Percentiles rank a stretch among this genome's conserved stretches.
phyloP scores from a whole-genome alignment of 2,888 invertebrate genomes.

The Drosophila emarginata region DNA sequence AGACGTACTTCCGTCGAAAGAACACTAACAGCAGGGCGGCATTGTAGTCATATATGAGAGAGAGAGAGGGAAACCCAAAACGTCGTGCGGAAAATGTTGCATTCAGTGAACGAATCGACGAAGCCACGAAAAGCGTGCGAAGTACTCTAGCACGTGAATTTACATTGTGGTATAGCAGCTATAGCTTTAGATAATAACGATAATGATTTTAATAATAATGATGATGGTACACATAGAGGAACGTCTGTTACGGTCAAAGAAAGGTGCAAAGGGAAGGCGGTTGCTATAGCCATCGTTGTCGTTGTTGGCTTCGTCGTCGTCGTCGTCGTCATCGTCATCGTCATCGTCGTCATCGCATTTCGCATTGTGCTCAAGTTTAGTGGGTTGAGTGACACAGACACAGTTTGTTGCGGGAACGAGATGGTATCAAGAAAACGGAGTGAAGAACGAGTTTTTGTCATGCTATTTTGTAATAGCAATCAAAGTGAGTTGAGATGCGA shows the following conservation, averaged over 20 bases:
- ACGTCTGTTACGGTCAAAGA: constrained; percentile 4
- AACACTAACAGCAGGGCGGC: constrained; percentile 1
- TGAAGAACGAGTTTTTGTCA: constrained; percentile 30
- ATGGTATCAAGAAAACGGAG: constrained; percentile 26
- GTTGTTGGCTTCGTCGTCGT: constrained; percentile 19
- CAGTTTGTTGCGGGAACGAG: constrained; percentile 67
- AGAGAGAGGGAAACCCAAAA: constrained; percentile 19
- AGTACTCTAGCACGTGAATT: constrained; percentile 35
- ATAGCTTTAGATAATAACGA: not conserved
- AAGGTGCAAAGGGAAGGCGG: not conserved
- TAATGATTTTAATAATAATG: too few relatives aligned
- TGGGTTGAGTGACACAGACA: constrained; percentile 77
- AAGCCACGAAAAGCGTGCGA: constrained; percentile 34
- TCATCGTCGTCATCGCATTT: constrained; percentile 28
- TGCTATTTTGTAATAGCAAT: constrained; percentile 46
- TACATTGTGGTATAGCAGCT: constrained; percentile 8
- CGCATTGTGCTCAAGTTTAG: constrained; percentile 72
- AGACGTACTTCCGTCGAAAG: constrained; percentile 47
- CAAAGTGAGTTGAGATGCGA: constrained; percentile 20
- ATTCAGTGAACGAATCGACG: constrained; percentile 22
- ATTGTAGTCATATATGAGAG: not conserved
- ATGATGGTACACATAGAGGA: constrained; percentile 13
- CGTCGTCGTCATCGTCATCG: constrained; percentile 24
- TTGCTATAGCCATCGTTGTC: constrained; percentile 22
- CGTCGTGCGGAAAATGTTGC: constrained; percentile 44